Conservation (phyloP, 2,113 vertebrate species). For the Oceanites oceanicus region DNA sequence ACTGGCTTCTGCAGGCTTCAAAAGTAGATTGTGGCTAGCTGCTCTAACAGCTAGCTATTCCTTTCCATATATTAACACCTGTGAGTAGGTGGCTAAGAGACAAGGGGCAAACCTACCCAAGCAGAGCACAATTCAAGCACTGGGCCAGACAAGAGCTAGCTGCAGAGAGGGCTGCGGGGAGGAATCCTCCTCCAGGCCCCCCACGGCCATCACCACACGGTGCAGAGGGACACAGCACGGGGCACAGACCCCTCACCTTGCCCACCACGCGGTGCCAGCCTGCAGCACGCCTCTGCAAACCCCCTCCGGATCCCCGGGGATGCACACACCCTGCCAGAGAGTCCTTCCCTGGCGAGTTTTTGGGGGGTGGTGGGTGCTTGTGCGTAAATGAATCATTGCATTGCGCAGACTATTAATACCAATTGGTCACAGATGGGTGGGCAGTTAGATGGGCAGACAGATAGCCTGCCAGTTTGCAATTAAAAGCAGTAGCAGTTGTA, state of each 20-base stretch:
- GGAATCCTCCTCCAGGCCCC: neutral
- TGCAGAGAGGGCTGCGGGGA: neutral
- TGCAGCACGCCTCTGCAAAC: neutral
- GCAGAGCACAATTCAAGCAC: neutral
- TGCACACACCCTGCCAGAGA: rapidly evolving
- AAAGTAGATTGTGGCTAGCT: neutral
- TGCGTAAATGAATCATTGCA: neutral
- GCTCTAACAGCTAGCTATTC: neutral
- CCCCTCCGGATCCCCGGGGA: neutral
- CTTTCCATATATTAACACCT: neutral
- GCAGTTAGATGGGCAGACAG: neutral
- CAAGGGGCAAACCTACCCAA: neutral
- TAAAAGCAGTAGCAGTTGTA: neutral
- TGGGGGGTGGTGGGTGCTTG: neutral
- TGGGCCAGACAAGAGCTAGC: neutral
- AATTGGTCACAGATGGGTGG: neutral
- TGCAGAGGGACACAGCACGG: rapidly evolving
- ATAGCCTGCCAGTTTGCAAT: neutral
- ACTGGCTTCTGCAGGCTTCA: neutral
- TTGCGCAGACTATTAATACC: neutral
- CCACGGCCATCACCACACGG: rapidly evolving
- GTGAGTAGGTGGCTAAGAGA: neutral
- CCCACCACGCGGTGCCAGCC: rapidly evolving
- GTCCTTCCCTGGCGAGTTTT: neutral
- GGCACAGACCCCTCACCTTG: neutral